Base-by-base conservation (phyloP, 92 coral and sea anemone species). In the Actinostola sp. region DNA sequence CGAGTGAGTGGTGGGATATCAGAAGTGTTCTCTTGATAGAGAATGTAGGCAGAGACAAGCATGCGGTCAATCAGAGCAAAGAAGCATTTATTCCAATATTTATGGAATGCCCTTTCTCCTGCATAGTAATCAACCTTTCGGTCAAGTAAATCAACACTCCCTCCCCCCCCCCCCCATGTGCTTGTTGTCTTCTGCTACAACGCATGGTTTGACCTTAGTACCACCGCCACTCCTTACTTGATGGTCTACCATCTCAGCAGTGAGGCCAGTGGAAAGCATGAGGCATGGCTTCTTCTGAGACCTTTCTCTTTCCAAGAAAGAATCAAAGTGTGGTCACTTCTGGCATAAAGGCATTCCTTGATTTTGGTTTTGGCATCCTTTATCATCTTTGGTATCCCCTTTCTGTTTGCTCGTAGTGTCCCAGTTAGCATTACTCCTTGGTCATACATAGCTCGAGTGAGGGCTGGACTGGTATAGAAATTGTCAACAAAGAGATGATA, bases 151-250 rank as follows among this genome's bases (percentile, higher is more conserved):
- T 53, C 81, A 6, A 76, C n/a, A n/a, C n/a, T n/a, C n/a, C n/a
- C n/a, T 55, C 57, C 73, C 81, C 30, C 72, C 66, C 57, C 73
- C 81, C 30, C 72, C 81, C 81, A 63, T 75, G 54, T 51, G 69
- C 50, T 63, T 52, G 60, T 75, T 75, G 65, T 75, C 63, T 20
- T 61, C 63, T 27, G 66, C 63, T 11, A 75, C 65, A 17, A 52
- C 30, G 31, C 39, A 24, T 1, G 72, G 81, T 49, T 62, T 62
- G 24, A 13, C n/a, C 67, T 62, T 38, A 2, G 43, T 28, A 46
- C 53, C 53, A 29, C n/a, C n/a, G n/a, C 71, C 79, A 42, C 56
- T 31, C 32, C 20, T 19, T 38, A 35, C 38, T 20, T 45, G 51
- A 45, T 73, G 61, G 54, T 72, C 63, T 36, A 72, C 52, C 78